phyloP scores from a whole-genome alignment of 2,113 vertebrate genomes.

The Alexandromys fortis region DNA sequence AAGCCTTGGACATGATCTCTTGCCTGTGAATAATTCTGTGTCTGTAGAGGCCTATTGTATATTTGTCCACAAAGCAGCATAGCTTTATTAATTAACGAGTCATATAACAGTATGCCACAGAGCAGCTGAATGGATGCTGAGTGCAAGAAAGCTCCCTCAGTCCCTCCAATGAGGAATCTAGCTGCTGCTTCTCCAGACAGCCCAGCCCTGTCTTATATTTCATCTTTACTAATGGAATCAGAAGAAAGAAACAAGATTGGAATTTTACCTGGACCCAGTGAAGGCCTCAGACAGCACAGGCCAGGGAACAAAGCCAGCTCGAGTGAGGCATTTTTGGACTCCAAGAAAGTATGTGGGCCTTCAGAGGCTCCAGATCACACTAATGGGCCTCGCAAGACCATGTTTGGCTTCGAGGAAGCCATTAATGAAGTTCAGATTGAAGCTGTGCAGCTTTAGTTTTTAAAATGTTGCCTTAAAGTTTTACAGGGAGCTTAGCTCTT shows the following conservation, averaged over 20 bases:
- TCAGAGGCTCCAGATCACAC: conserved; percentile 70
- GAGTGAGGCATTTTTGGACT: conserved; percentile 71
- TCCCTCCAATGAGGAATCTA: neutral
- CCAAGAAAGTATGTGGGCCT: conserved; percentile 73
- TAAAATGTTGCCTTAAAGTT: conserved; percentile 73
- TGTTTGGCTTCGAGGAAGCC: conserved; percentile 69
- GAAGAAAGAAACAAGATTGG: conserved; percentile 64
- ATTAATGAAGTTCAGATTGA: conserved; percentile 79
- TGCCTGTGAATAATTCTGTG: neutral
- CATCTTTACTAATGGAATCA: conserved; percentile 50
- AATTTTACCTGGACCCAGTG: conserved; percentile 69
- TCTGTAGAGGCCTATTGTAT: neutral
- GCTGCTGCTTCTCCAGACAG: neutral
- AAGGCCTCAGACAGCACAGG: conserved; percentile 64
- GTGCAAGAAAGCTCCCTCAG: neutral
- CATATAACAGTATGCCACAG: neutral
- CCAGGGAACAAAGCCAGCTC: conserved; percentile 68
- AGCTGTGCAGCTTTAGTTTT: conserved; percentile 49
- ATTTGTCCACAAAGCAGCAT: neutral
- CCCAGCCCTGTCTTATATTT: conserved; percentile 26
- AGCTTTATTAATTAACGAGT: conserved; percentile 32
- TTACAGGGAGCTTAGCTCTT: conserved; percentile 62
- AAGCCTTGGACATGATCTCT: neutral
- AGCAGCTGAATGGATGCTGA: neutral
- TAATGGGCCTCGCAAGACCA: conserved; percentile 75